Evolutionary conservation across 1,140 invertebrate species (phyloP).

Genomic region (Bombus turneri): DNA sequence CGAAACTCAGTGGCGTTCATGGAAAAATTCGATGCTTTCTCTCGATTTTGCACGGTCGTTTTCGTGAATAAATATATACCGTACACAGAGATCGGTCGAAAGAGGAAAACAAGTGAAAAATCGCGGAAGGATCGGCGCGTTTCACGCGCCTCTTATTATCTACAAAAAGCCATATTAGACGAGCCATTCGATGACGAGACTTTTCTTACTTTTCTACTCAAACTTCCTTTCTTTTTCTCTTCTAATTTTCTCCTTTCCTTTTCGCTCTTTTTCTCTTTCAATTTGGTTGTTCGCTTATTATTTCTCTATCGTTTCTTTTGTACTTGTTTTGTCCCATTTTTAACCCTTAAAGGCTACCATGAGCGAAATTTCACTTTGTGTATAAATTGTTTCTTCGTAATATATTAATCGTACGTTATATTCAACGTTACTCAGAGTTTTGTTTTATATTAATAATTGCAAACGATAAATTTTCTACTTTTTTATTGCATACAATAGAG

Average conservation of each 20-base stretch:
- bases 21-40: background rate
- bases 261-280: background rate
- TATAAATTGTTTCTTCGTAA: too few relatives aligned
- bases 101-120: slow-evolving; percentile 28
- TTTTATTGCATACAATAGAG: background rate
- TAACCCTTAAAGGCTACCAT: background rate
- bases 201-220: background rate
- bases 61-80: background rate
- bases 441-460: too few relatives aligned
- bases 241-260: slow-evolving; percentile 1
- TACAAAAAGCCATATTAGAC: background rate
- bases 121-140: background rate
- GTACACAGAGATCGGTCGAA: slow-evolving; percentile 29
- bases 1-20: background rate
- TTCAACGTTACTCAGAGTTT: too few relatives aligned
- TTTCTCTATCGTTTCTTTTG: slow-evolving; percentile 22
- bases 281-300: background rate
- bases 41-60: slow-evolving; percentile 2
- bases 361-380: background rate
- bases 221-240: background rate
- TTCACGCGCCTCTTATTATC: background rate
- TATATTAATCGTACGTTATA: too few relatives aligned
- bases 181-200: slow-evolving; percentile 7
- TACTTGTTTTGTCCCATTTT: slow-evolving; percentile 25
- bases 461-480: too few relatives aligned